A percentile compares a stretch with the other conserved stretches of the same genome.
phyloP scores from a whole-genome alignment of 2,888 invertebrate genomes.

The Cephus sareptanus region DNA sequence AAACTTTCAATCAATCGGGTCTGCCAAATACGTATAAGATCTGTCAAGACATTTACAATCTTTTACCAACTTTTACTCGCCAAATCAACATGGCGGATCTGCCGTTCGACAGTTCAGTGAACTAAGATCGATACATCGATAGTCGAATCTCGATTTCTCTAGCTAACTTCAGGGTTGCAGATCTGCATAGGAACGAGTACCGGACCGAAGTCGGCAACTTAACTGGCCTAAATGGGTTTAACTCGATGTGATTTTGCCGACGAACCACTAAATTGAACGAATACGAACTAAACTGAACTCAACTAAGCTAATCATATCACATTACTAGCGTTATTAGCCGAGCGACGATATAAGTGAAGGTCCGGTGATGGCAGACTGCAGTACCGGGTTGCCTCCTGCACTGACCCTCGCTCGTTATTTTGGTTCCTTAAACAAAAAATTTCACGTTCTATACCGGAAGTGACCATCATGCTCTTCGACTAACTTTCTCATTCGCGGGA shows the following conservation, averaged over 20 bases:
- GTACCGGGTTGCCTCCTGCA: constrained; percentile 63
- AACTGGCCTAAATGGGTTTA: constrained; percentile 65
- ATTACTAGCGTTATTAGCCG: constrained; percentile 66
- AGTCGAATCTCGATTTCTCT: neutral
- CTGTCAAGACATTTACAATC: neutral
- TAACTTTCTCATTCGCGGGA: neutral
- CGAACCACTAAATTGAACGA: constrained; percentile 65
- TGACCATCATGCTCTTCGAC: neutral
- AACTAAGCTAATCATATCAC: constrained; percentile 66
- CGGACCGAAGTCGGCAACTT: constrained; percentile 54
- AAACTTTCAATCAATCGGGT: neutral
- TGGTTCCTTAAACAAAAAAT: neutral
- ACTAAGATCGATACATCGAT: neutral
- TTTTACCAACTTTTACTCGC: neutral
- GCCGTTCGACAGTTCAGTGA: neutral
- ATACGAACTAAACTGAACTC: constrained; percentile 66
- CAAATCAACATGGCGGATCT: neutral
- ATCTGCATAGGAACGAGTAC: constrained; percentile 12
- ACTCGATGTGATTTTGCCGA: constrained; percentile 65
- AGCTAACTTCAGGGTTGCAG: neutral
- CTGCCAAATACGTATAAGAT: neutral
- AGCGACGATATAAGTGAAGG: constrained; percentile 65
- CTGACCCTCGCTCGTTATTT: constrained; percentile 54
- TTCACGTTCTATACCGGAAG: neutral
- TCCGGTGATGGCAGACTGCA: constrained; percentile 62